Evolutionary conservation across 2,113 vertebrate genomes (phyloP), one percentile per base, ranked within the genome.

Genomic region (Athene noctua): DNA sequence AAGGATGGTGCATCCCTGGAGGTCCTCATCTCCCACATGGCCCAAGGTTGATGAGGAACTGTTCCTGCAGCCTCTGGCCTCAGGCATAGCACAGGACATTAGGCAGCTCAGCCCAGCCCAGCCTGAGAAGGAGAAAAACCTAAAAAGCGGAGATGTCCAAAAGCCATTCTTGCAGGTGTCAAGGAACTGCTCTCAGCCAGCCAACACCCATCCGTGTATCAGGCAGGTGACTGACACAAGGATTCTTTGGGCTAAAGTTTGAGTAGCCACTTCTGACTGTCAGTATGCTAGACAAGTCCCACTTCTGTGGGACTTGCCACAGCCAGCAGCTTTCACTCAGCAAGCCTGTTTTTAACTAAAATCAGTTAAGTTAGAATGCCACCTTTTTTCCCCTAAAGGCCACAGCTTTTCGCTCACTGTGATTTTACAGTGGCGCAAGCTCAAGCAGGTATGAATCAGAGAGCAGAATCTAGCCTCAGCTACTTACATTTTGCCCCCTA

Each of bases 251-350:
- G 44, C 55, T 73, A 68, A 67, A 52, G n/a, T 40, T 51, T 36
- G 29, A 83, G 57, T 14, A 66, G 62, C 46, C 29, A 42, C 49
- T 54, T 80, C 36, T 68, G 49, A 30, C 65, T 68, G 67, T 15
- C 21, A 38, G 36, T 10, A 11, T 3, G 7, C 30, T 17, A 20
- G 52, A 52, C 15, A 40, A 40, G 40, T 40, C 40, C 12, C 40
- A 40, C 40, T 40, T 40, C 40, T 40, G 40, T 18, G 44, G 38
- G 38, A 67, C 47, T 20, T 68, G 44, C 49, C 71, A 72, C n/a
- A 78, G 68, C 46, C 91, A 89, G 51, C 40, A 91, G 59, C 42
- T 91, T 94, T 80, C 42, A 68, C 49, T 72, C 15, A 66, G 32
- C 38, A 51, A 61, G 63, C 46, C 51, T n/a, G 34, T 18, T 75